Conservation (phyloP, 2,113 vertebrate genomes). For the Nipponia nippon region DNA sequence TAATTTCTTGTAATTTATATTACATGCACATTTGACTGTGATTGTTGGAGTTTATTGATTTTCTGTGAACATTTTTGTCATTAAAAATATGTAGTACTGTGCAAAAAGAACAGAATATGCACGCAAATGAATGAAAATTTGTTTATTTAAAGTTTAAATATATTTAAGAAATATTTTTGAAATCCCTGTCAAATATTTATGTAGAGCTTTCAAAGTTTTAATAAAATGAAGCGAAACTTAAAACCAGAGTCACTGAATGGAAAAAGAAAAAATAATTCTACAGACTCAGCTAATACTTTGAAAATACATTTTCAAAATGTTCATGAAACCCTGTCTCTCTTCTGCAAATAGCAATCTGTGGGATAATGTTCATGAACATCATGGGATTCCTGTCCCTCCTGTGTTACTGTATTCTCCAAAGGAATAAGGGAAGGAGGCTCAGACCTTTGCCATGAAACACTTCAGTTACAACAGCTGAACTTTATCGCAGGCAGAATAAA, state of each 20-base stretch:
- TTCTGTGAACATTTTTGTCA: background rate
- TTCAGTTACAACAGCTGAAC: slow-evolving; percentile 35
- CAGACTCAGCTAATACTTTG: background rate
- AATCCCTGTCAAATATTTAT: background rate
- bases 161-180: background rate
- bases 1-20: background rate
- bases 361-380: background rate
- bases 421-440: background rate
- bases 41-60: background rate
- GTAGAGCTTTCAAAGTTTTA: background rate
- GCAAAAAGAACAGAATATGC: background rate
- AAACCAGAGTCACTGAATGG: background rate
- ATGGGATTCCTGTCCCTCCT: background rate
- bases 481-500: slow-evolving; percentile 6
- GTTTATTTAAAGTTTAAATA: background rate
- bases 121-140: background rate
- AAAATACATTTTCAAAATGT: background rate
- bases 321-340: background rate
- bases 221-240: background rate
- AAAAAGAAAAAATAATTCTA: background rate
- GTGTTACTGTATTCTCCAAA: background rate
- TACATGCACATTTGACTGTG: background rate
- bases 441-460: slow-evolving; percentile 14
- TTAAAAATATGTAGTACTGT: background rate
- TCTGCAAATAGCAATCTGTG: background rate